A percentile compares a stretch with the other conserved stretches of the same genome.
phyloP scores from a whole-genome alignment of 1,140 invertebrate genomes.

The Bombyx mandarina region DNA sequence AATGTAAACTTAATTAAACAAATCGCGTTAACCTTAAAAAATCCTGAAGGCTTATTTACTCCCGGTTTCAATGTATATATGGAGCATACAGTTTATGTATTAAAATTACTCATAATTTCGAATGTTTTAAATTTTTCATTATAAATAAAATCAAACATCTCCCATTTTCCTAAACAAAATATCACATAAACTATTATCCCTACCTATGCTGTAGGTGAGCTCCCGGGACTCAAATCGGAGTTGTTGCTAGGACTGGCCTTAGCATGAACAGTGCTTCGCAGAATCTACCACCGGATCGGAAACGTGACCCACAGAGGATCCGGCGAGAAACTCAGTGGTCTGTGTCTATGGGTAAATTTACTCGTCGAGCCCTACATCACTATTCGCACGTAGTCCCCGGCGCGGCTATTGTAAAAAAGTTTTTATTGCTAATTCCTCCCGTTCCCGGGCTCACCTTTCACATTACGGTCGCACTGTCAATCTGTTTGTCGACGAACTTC shows the following conservation, averaged over 20 bases:
- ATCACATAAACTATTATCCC: background rate
- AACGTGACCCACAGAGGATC: background rate
- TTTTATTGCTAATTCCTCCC: conserved; percentile 52
- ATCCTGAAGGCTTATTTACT: too few species aligned
- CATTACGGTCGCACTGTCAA: conserved; percentile 22
- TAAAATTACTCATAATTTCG: background rate
- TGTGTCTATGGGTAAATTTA: too few species aligned
- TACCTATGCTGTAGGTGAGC: too few species aligned
- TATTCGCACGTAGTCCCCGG: conserved; percentile 14
- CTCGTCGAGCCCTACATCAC: conserved; percentile 7
- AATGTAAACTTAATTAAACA: too few species aligned
- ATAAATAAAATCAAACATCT: background rate
- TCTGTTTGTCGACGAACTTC: conserved; percentile 39
- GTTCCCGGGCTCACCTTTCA: conserved; percentile 15
- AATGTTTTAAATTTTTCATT: background rate
- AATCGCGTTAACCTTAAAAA: too few species aligned
- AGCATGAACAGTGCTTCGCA: too few species aligned
- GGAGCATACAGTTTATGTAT: background rate
- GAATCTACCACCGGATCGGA: background rate
- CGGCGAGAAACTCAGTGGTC: too few species aligned
- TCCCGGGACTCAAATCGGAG: too few species aligned
- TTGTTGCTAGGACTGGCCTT: too few species aligned
- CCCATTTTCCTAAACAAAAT: background rate
- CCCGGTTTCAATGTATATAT: too few species aligned
- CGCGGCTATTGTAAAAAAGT: conserved; percentile 55